These are phyloP conservation scores for Glossosoma conforme DNA, from an alignment of 1,140 invertebrate species.

Conservation along the genomic window DNA sequence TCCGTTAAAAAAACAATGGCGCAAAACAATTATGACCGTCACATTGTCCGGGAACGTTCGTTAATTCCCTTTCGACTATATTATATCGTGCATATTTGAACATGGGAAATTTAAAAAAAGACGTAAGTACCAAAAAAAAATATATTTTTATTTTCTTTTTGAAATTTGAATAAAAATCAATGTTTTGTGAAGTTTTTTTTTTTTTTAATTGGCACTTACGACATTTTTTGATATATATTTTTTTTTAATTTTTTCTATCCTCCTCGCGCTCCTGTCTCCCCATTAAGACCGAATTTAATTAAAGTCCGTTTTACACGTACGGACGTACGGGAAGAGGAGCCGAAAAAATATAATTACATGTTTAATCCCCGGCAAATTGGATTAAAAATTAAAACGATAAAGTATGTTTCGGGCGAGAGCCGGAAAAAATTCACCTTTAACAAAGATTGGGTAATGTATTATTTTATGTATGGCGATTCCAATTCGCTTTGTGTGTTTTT, in stretches of 20 bases:
- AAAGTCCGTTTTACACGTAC: constrained; percentile 22
- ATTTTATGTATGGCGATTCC: constrained; percentile 7
- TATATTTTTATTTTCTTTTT: too few species aligned
- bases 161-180: too few species aligned
- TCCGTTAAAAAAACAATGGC: constrained; percentile 22
- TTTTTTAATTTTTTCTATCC: too few species aligned
- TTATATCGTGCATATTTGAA: constrained; percentile 17
- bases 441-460: constrained; percentile 19
- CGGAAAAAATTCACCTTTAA: constrained; percentile 32
- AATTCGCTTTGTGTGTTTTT: too few species aligned
- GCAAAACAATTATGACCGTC: constrained; percentile 23
- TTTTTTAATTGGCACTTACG: too few species aligned
- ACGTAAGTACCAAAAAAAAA: too few species aligned
- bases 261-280: constrained; percentile 17
- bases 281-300: constrained; percentile 33
- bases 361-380: constrained; percentile 54
- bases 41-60: constrained; percentile 13
- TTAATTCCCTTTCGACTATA: constrained; percentile 19
- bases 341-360: constrained; percentile 45
- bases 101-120: too few species aligned
- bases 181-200: too few species aligned
- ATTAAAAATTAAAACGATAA: constrained; percentile 50
- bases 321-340: constrained; percentile 12
- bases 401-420: constrained; percentile 31
- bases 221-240: too few species aligned